Evolutionary conservation across 2,888 invertebrate species (phyloP), one percentile per base, ranked within the genome.

Genomic region (Pocota personata): DNA sequence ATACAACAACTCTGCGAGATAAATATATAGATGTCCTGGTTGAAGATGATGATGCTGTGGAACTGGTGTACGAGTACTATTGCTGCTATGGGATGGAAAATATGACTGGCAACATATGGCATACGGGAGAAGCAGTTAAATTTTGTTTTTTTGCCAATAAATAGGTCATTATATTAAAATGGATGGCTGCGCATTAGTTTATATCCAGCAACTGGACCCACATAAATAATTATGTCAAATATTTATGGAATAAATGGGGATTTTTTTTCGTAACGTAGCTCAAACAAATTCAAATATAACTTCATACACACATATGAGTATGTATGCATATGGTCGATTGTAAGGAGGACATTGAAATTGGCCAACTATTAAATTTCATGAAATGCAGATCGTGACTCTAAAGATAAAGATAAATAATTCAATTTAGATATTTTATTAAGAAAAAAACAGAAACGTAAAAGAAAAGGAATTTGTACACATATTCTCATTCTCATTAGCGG

Each of bases 1-100:
- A 40, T 50, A 40, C 35, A 62, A n/a, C 32, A n/a, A 24, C 43
- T 19, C 24, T 3, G 21, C n/a, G 69, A 43, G 37, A 40, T 67
- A 75, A 75, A 75, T n/a, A n/a, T n/a, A n/a, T 75, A 64, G 52
- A 64, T 64, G 64, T 64, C 64, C 64, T 64, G 21, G 62, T 55
- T 55, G 55, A 75, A 55, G 75, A 64, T 35, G 75, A 64, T 35
- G 52, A 24, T 52, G n/a, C 52, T 52, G 21, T 24, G 27, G 19
- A 40, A 27, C 52, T 48, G n/a, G 21, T 6, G 48, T 48, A 62
- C 16, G 40, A 24, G 19, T 46, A 7, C 24, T n/a, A 24, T 24
- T 2, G 24, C 24, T 24, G n/a, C n/a, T 21, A n/a, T n/a, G 35
- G 35, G 16, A n/a, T 21, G 43, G 27, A 24, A 40, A 21, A 12